A percentile compares a stretch with the other conserved stretches of the same genome.
phyloP scores from a whole-genome alignment of 2,113 vertebrate species.

The Pterophyllum scalare region DNA sequence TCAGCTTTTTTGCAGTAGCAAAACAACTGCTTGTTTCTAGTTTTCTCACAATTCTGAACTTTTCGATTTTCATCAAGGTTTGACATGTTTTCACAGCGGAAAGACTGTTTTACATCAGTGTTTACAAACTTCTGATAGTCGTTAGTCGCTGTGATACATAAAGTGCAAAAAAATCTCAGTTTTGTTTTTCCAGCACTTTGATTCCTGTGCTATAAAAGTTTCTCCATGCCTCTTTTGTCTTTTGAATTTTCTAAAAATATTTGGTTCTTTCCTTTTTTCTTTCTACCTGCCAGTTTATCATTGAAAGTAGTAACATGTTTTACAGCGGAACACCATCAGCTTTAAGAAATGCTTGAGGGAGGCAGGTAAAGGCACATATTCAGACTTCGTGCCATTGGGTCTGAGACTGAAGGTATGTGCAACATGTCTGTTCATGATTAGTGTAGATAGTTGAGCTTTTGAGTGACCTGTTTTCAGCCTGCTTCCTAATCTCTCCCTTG shows the following conservation, averaged over 20 bases:
- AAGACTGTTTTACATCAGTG: neutral
- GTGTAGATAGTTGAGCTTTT: conserved; percentile 16
- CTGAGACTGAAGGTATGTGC: conserved; percentile 18
- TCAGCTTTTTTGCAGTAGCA: too few species aligned
- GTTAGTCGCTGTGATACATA: neutral
- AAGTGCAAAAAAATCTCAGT: neutral
- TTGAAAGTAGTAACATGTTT: neutral
- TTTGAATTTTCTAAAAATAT: neutral
- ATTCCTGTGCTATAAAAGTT: neutral
- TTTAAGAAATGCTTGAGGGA: neutral
- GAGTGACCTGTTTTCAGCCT: conserved; percentile 27
- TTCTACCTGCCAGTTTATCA: neutral
- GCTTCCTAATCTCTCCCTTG: conserved; percentile 3
- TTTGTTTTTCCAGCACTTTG: neutral
- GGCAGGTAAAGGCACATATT: neutral
- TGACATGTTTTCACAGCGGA: neutral
- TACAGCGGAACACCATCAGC: neutral
- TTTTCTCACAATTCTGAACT: neutral
- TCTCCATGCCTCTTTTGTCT: neutral
- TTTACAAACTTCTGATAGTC: neutral
- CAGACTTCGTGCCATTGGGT: neutral
- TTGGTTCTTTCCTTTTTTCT: neutral
- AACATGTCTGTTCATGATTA: conserved; percentile 58
- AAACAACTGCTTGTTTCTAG: too few species aligned
- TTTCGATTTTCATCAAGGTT: neutral